Evolutionary conservation across 2,113 vertebrate species (phyloP).

Genomic region (Hippocampus zosterae): DNA sequence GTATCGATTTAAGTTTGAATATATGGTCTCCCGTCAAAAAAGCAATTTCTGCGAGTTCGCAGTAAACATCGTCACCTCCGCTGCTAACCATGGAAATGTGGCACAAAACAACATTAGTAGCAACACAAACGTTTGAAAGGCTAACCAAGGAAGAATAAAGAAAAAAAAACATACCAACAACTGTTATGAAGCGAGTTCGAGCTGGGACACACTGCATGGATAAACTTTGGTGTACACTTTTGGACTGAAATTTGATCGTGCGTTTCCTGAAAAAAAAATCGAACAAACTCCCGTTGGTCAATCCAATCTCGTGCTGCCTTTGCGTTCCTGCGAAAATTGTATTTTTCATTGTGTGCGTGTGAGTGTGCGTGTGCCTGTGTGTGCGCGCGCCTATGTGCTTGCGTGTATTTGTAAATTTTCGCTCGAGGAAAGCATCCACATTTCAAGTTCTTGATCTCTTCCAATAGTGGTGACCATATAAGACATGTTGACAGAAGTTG

Average conservation of each 20-base stretch:
- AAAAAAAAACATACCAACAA: slow-evolving; percentile 44
- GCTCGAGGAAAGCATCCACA: too few relatives aligned
- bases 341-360: neutral
- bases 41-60: slow-evolving; percentile 17
- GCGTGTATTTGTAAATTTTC: neutral
- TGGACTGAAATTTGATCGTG: slow-evolving; percentile 14
- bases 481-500: too few relatives aligned
- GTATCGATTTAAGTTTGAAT: neutral
- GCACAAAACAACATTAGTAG: slow-evolving; percentile 26
- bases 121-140: slow-evolving; percentile 12
- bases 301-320: slow-evolving; percentile 24
- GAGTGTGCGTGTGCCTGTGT: too few relatives aligned
- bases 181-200: neutral
- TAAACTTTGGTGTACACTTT: neutral
- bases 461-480: too few relatives aligned
- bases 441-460: too few relatives aligned
- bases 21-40: slow-evolving; percentile 18
- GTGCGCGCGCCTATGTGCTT: fast-evolving
- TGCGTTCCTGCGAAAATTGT: slow-evolving; percentile 1
- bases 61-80: slow-evolving; percentile 45
- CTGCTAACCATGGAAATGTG: slow-evolving; percentile 16
- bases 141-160: neutral
- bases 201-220: slow-evolving; percentile 24
- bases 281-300: slow-evolving; percentile 2
- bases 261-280: slow-evolving; percentile 37